These are phyloP conservation scores for Heliconius sara DNA, from an alignment of 2,888 invertebrate species.

Conservation along the genomic window DNA sequence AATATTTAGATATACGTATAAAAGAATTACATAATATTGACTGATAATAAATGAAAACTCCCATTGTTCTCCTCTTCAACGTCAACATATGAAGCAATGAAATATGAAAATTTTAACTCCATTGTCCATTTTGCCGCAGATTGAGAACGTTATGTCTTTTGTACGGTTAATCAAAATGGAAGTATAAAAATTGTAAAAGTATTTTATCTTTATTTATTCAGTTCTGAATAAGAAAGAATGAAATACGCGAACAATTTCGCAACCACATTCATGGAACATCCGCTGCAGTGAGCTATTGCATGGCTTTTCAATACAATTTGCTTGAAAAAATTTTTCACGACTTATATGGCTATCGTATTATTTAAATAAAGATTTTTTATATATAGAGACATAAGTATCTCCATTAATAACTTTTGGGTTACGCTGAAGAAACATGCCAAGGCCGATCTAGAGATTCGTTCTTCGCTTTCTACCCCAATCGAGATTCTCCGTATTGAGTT, in stretches of 20 bases:
- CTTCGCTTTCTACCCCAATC: neutral
- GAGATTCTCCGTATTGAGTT: too few species aligned
- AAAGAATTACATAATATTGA: neutral
- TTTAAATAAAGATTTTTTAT: neutral
- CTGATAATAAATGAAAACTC: neutral
- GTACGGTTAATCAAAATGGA: slow-evolving; percentile 38
- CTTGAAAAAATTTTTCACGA: neutral
- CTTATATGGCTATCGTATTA: slow-evolving; percentile 9
- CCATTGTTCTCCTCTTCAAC: neutral
- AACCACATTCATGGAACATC: slow-evolving; percentile 20
- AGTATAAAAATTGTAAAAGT: slow-evolving; percentile 38
- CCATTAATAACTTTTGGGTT: neutral
- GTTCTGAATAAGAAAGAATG: slow-evolving; percentile 29
- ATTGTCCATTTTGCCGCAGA: slow-evolving; percentile 23
- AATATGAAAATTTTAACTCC: slow-evolving; percentile 22
- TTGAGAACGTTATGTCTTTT: slow-evolving; percentile 27
- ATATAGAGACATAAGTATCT: neutral
- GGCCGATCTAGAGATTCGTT: neutral
- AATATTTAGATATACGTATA: too few species aligned
- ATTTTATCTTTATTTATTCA: slow-evolving; percentile 45
- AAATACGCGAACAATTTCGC: slow-evolving; percentile 22
- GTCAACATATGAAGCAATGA: slow-evolving; percentile 21
- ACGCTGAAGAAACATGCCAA: neutral
- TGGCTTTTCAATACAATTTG: slow-evolving; percentile 17
- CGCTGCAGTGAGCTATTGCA: slow-evolving; percentile 7